Base-by-base conservation (phyloP, 2,797 vertebrate genomes). In the Tangara arthus region DNA sequence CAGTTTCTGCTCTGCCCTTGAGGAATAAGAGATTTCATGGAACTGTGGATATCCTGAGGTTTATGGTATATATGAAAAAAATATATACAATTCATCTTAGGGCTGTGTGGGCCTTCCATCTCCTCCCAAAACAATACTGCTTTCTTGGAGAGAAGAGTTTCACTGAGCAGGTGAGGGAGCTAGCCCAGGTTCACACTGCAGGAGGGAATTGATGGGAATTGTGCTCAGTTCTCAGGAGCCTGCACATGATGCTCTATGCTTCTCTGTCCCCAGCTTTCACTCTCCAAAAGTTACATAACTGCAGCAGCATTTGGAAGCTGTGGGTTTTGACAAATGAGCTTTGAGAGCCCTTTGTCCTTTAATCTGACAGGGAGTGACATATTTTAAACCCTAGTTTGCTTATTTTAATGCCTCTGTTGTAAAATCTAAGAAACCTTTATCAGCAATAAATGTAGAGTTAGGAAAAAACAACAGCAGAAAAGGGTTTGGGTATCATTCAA, bases 121-220 rank as follows among this genome's bases (percentile, higher is more conserved):
- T 71, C 8, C 6, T 63, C 39, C 32, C 64, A 64, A 35, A 61
- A 37, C 32, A 80, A n/a, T 59, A 11, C 9, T 37, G 32, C 30
- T 55, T 86, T 87, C 59, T 75, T 60, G n/a, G 35, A 90, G 52
- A 63, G 42, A 57, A 47, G 55, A 81, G n/a, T 56, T 69, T 71
- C n/a, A 59, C 2, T 47, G 72, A 64, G 27, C 44, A 87, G 78
- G 46, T 35, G 26, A 87, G 39, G 41, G 37, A 79, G 24, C 19
- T 42, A 61, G 24, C 17, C 32, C 20, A 55, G 39, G 14, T 57
- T 84, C 23, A 42, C 0, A 8, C 28, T 68, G 46, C 30, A 83
- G 72, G 7, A 70, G 7, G 15, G 27, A 12, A 82, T 56, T 61
- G 23, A 71, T 1, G 2, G 41, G 21, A 80, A 72, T 4, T 46